Conservation (phyloP, 1,140 invertebrate genomes). For the Heliothis virescens region DNA sequence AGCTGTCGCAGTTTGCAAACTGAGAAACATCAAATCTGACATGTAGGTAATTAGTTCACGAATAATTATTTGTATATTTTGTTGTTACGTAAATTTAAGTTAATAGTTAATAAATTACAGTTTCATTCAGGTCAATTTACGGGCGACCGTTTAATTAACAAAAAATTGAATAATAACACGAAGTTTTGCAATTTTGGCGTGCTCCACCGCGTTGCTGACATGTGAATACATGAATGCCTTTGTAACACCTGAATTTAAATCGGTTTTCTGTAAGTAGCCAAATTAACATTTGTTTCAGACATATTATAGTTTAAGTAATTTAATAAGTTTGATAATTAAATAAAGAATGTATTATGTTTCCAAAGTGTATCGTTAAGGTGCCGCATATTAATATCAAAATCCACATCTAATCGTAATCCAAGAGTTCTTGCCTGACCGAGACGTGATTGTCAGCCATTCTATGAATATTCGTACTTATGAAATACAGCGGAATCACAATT, state of each 20-base stretch:
- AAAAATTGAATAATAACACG: not conserved
- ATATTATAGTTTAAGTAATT: no score
- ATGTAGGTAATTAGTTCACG: no score
- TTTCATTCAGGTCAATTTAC: not conserved
- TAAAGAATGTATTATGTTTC: no score
- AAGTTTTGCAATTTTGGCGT: not conserved
- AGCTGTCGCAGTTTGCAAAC: no score
- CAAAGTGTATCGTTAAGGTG: no score
- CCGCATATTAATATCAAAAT: no score
- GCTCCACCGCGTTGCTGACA: not conserved
- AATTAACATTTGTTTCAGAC: not conserved
- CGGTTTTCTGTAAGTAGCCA: not conserved
- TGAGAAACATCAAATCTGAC: no score
- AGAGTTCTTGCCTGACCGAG: not conserved
- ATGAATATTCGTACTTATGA: constrained; percentile 37
- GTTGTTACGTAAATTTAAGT: not conserved
- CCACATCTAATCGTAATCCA: not conserved
- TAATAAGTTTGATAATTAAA: no score
- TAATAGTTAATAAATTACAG: not conserved
- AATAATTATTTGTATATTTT: no score
- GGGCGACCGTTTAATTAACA: not conserved
- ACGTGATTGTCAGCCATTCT: constrained; percentile 24
- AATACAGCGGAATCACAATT: constrained; percentile 48
- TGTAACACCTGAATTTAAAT: not conserved
- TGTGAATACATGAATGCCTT: not conserved